A percentile compares a stretch with the other conserved stretches of the same genome.
These are phyloP conservation scores for Drosophila barbarae DNA, from an alignment of 2,888 invertebrate species.

Conservation along the genomic window DNA sequence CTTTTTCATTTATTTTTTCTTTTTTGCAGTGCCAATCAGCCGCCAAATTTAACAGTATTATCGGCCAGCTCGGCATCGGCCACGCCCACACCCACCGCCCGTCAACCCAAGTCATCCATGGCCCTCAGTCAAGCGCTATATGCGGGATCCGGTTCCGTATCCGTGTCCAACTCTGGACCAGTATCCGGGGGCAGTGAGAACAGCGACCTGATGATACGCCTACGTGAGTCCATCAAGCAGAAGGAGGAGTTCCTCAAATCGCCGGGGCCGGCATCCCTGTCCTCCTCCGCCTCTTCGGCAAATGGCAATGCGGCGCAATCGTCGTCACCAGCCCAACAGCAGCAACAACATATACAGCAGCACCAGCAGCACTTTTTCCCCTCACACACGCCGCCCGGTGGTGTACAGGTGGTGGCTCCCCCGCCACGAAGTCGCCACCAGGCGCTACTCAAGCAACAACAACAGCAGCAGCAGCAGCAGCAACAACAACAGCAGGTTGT, in stretches of 20 bases:
- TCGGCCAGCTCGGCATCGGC: conserved; percentile 53
- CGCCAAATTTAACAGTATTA: conserved; percentile 79
- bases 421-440: conserved; percentile 44
- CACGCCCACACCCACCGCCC: conserved; percentile 60
- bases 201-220: conserved; percentile 83
- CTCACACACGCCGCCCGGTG: conserved; percentile 54
- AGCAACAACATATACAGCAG: conserved; percentile 44
- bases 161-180: neutral
- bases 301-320: conserved; percentile 39
- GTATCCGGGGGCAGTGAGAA: conserved; percentile 46
- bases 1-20: conserved; percentile 8
- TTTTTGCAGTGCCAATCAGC: conserved; percentile 74
- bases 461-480: conserved; percentile 45
- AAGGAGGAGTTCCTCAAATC: conserved; percentile 93
- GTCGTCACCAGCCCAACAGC: conserved; percentile 43
- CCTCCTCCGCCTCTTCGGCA: conserved; percentile 23
- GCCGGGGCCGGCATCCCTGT: conserved; percentile 79
- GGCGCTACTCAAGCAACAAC: conserved; percentile 44
- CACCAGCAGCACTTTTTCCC: conserved; percentile 63
- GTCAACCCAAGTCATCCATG: conserved; percentile 56
- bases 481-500: conserved; percentile 49
- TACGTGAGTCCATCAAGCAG: conserved; percentile 91
- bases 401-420: conserved; percentile 19
- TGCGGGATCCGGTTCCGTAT: conserved; percentile 10
- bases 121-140: conserved; percentile 56